phyloP scores from a whole-genome alignment of 1,140 invertebrate genomes.

The Zaprionus africanus region DNA sequence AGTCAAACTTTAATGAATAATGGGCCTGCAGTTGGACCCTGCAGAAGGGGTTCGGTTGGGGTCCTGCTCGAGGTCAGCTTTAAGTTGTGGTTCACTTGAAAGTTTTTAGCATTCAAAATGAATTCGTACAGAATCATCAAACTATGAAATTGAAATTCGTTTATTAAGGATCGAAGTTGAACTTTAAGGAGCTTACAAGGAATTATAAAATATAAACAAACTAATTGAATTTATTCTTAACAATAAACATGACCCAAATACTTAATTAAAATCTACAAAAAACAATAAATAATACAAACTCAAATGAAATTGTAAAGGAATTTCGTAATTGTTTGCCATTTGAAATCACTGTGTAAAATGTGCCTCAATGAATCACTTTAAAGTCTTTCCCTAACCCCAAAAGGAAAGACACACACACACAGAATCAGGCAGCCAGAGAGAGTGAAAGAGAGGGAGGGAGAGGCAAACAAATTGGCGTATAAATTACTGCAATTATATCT shows the following conservation, averaged over 20 bases:
- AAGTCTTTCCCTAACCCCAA: slow-evolving; percentile 11
- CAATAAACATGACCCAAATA: background rate
- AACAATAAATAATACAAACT: background rate
- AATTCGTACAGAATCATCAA: background rate
- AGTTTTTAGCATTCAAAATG: slow-evolving; percentile 3
- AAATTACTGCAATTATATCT: slow-evolving; percentile 59
- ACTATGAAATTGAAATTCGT: background rate
- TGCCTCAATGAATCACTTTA: slow-evolving; percentile 46
- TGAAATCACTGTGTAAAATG: slow-evolving; percentile 31
- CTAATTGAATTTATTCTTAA: background rate
- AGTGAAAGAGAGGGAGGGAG: background rate
- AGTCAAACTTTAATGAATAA: slow-evolving; percentile 67
- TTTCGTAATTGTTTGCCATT: background rate
- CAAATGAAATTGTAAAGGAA: background rate
- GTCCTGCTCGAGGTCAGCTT: slow-evolving; percentile 5
- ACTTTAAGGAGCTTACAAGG: background rate
- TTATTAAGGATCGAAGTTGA: background rate
- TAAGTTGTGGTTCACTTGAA: slow-evolving; percentile 6
- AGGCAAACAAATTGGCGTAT: slow-evolving; percentile 44
- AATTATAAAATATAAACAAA: background rate
- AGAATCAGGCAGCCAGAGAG: background rate
- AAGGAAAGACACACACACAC: background rate
- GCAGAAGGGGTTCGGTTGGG: background rate
- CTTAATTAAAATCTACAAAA: background rate
- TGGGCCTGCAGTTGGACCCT: slow-evolving; percentile 20